Conservation (phyloP, 2,888 invertebrate species). For the Euplexia lucipara region DNA sequence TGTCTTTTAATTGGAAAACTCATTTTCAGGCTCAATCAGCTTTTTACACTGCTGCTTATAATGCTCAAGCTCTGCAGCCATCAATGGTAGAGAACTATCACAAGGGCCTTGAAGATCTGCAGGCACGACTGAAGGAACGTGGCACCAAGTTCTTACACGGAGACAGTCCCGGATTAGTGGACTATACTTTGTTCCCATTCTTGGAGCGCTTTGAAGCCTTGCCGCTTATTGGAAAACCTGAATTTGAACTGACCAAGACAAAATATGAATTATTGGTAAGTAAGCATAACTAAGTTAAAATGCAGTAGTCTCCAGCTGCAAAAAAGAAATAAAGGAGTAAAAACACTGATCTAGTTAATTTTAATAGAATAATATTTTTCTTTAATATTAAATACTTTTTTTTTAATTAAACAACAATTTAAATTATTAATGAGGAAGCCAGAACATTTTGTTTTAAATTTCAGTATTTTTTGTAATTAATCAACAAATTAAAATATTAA, state of each 20-base stretch:
- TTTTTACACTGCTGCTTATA: constrained; percentile 90
- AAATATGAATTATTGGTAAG: constrained; percentile 93
- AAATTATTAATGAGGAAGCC: too few species aligned
- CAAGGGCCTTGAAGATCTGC: constrained; percentile 92
- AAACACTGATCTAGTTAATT: too few species aligned
- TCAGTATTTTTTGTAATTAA: too few species aligned
- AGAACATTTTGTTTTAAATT: too few species aligned
- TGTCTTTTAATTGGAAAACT: background rate
- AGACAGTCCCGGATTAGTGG: constrained; percentile 94
- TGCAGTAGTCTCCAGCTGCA: background rate
- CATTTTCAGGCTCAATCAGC: constrained; percentile 86
- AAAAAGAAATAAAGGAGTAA: background rate
- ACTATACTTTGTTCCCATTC: constrained; percentile 97
- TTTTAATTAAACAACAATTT: too few species aligned
- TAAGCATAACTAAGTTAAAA: constrained; percentile 17
- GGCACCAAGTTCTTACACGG: constrained; percentile 93
- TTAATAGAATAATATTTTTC: too few species aligned
- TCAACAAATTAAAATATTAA: too few species aligned
- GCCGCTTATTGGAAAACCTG: constrained; percentile 91
- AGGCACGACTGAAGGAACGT: constrained; percentile 92
- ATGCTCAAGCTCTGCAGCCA: constrained; percentile 77
- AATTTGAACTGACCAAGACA: constrained; percentile 92
- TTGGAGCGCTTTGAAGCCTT: constrained; percentile 92
- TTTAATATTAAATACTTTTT: too few species aligned
- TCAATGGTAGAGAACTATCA: constrained; percentile 88